These are phyloP conservation scores for Micoletzkya japonica DNA, from an alignment of 2,888 invertebrate species.

Conservation along the genomic window DNA sequence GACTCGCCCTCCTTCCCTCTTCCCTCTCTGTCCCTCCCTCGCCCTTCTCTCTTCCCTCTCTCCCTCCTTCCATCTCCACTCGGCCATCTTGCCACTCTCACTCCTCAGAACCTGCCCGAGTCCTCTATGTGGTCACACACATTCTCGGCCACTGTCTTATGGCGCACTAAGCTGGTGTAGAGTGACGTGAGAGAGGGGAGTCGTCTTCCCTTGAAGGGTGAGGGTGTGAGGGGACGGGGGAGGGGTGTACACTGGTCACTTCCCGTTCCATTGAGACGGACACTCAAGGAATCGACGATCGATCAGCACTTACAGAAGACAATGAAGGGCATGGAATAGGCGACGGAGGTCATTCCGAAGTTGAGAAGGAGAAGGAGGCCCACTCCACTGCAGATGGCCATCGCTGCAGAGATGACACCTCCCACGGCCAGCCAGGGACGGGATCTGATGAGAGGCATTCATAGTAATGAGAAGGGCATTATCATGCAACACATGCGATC, in stretches of 20 bases:
- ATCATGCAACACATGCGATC: neutral
- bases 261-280: neutral
- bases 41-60: slow-evolving; percentile 20
- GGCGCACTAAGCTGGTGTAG: neutral
- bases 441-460: slow-evolving; percentile 1
- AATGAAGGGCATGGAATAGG: slow-evolving; percentile 64
- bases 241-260: slow-evolving; percentile 3
- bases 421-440: slow-evolving; percentile 74
- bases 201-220: neutral
- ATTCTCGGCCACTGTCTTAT: neutral
- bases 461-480: neutral
- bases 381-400: slow-evolving; percentile 85
- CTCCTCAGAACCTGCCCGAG: neutral
- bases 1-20: neutral
- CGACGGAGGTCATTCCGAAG: slow-evolving; percentile 61
- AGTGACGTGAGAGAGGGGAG: neutral
- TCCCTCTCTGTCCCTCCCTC: neutral
- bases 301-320: slow-evolving; percentile 59
- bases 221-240: neutral
- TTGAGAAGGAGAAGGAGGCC: slow-evolving; percentile 87
- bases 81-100: neutral
- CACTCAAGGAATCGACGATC: neutral
- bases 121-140: neutral
- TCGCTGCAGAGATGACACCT: slow-evolving; percentile 85
- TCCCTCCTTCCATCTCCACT: slow-evolving; percentile 4